Evolutionary conservation across 2,888 invertebrate species (phyloP).

Genomic region (Molanna angustata): DNA sequence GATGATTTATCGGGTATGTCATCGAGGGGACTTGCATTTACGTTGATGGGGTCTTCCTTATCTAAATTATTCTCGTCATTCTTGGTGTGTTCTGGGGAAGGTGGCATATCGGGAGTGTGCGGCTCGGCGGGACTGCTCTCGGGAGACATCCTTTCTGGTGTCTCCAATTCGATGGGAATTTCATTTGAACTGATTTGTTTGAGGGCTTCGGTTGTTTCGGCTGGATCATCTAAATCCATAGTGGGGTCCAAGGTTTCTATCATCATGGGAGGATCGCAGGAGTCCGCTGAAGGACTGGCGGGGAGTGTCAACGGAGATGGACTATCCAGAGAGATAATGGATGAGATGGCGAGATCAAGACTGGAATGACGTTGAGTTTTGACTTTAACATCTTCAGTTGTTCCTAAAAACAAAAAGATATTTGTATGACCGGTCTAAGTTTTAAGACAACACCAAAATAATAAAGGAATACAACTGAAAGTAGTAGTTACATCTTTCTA

Average conservation of each 20-base stretch:
- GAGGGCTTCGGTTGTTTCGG: slow-evolving; percentile 15
- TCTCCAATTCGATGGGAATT: slow-evolving; percentile 10
- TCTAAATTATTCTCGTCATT: slow-evolving; percentile 1
- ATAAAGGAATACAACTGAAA: too few species aligned
- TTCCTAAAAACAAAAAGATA: too few species aligned
- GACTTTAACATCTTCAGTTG: not conserved
- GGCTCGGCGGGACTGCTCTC: not conserved
- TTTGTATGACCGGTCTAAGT: too few species aligned
- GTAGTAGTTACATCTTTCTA: too few species aligned
- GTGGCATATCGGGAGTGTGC: too few species aligned
- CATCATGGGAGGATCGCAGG: slow-evolving; percentile 6
- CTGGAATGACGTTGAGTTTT: slow-evolving; percentile 48
- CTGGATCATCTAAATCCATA: slow-evolving; percentile 13
- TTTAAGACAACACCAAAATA: too few species aligned
- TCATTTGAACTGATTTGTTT: slow-evolving; percentile 14
- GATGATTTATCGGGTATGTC: slow-evolving; percentile 1
- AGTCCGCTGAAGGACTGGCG: slow-evolving; percentile 27
- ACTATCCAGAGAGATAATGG: slow-evolving; percentile 62
- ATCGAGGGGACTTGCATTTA: not conserved
- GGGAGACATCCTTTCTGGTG: slow-evolving; percentile 6
- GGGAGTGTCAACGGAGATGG: slow-evolving; percentile 56
- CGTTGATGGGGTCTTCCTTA: not conserved
- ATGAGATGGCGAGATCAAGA: slow-evolving; percentile 44
- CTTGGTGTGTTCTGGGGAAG: not conserved
- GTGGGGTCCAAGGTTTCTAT: slow-evolving; percentile 13